Evolutionary conservation across 2,797 vertebrate species (phyloP), one percentile per base, ranked within the genome.

Genomic region (Cuculus canorus): DNA sequence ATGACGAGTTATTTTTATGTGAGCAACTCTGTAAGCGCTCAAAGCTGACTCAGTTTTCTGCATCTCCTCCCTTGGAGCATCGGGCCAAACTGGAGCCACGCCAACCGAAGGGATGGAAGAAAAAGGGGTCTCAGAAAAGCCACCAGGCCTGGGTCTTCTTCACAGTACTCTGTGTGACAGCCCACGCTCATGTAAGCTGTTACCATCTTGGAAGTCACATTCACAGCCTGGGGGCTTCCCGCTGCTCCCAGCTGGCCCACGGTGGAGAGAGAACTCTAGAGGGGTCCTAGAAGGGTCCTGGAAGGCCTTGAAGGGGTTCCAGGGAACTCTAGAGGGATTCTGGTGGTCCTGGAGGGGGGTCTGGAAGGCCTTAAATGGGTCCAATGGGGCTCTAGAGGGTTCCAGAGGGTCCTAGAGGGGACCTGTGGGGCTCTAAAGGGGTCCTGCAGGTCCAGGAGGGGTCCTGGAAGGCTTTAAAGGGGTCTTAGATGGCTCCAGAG

Each of bases 91-190:
- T n/a, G 76, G 81, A 71, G 59, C 35, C 28, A 0, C 3, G 28
- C 48, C 87, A 60, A 5, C 24, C 13, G 53, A 5, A n/a, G 83
- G 41, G 52, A 59, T 3, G 65, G 52, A 57, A 71, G 72, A 24
- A 17, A 30, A 64, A 53, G 52, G 78, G 86, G 59, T 71, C 81
- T 78, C 11, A 1, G 48, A 28, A 11, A 32, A 79, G 43, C 24
- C 68, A 5, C 4, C 2, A 1, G 1, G 24, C 17, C 1, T 47
- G 17, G 33, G 45, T 32, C 37, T 39, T 23, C 89, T 27, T 19
- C 60, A 6, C 27, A 1, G 0, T 1, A 47, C 66, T 53, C 43
- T 4, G 25, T 2, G 1, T 13, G 75, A 35, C 33, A 27, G 27
- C 8, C 60, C 14, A 5, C 2, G 4, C 28, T 43, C 30, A 1